These are phyloP conservation scores for Phenganax stokvisi DNA, from an alignment of 92 coral and sea anemone genomes.

Conservation along the genomic window DNA sequence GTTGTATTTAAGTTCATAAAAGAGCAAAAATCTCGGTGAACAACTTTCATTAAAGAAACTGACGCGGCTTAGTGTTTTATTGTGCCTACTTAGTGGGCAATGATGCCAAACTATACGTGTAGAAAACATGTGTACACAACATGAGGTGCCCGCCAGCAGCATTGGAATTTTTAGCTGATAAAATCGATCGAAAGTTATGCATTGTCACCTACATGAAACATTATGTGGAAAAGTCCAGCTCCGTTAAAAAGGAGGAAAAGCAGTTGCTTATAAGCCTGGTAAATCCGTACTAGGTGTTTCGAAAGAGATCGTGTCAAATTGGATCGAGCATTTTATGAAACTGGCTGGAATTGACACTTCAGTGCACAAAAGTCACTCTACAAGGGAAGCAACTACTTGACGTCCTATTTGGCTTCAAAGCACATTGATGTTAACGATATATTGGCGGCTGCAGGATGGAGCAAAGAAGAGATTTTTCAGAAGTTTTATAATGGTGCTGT, in stretches of 20 bases:
- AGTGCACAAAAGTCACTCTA: background rate
- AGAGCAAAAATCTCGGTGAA: too few species aligned
- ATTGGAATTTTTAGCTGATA: background rate
- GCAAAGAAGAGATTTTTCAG: slow-evolving; percentile 4
- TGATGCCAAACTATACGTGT: too few species aligned
- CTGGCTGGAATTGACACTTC: slow-evolving; percentile 2
- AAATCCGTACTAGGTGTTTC: background rate
- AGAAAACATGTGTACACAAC: background rate
- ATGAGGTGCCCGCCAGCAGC: background rate
- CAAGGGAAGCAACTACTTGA: background rate
- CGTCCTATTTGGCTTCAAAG: background rate
- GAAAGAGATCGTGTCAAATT: background rate
- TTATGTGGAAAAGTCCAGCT: background rate
- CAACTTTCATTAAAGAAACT: too few species aligned
- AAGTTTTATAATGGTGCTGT: slow-evolving; percentile 1
- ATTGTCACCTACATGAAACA: slow-evolving; percentile 12
- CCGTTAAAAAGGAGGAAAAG: background rate
- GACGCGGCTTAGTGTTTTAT: too few species aligned
- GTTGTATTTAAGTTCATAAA: too few species aligned
- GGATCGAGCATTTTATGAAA: background rate
- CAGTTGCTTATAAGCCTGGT: background rate
- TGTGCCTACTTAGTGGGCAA: too few species aligned
- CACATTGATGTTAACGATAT: background rate
- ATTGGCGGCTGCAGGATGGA: slow-evolving; percentile 9
- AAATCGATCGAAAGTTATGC: background rate